Conservation (phyloP, 2,888 invertebrate species). For the Ectropis crepuscularia region DNA sequence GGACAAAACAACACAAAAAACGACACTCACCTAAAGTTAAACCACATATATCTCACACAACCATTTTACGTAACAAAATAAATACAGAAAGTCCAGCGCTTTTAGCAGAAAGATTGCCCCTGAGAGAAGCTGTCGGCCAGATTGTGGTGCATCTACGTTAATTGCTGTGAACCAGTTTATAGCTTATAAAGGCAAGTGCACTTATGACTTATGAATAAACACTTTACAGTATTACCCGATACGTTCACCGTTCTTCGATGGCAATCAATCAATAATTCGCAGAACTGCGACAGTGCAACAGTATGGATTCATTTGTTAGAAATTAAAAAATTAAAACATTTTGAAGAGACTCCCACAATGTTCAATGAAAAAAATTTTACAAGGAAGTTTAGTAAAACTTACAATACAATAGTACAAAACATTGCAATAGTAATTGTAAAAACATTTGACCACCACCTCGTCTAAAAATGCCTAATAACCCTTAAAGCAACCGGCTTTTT, state of each 20-base stretch:
- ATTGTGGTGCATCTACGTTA: conserved; percentile 32
- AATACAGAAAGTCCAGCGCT: conserved; percentile 9
- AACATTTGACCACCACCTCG: not conserved
- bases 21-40: too few species aligned
- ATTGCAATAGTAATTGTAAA: too few species aligned
- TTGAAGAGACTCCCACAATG: too few species aligned
- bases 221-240: conserved; percentile 48
- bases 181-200: conserved; percentile 26
- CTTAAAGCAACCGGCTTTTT: too few species aligned
- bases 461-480: too few species aligned
- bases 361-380: too few species aligned
- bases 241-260: conserved; percentile 27
- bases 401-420: too few species aligned
- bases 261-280: conserved; percentile 50
- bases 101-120: conserved; percentile 15
- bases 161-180: conserved; percentile 27
- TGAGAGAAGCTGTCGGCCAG: conserved; percentile 22
- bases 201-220: conserved; percentile 50
- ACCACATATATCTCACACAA: too few species aligned
- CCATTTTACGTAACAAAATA: not conserved
- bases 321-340: too few species aligned
- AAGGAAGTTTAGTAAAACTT: too few species aligned
- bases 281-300: conserved; percentile 32
- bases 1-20: too few species aligned
- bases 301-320: conserved; percentile 6